phyloP scores from a whole-genome alignment of 1,140 invertebrate species.

The Caenorhabditis briggsae region DNA sequence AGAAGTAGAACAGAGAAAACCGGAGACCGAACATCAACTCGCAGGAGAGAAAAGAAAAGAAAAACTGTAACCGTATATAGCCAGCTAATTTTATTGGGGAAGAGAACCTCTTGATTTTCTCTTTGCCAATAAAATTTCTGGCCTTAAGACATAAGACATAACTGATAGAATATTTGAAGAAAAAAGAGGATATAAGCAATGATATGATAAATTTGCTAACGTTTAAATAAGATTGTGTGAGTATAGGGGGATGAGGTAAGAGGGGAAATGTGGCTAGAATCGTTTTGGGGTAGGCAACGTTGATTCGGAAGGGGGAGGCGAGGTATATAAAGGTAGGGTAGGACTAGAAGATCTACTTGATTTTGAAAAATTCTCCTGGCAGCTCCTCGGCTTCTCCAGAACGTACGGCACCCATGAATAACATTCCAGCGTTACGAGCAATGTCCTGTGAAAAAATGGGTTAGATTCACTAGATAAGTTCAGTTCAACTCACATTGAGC shows the following conservation, averaged over 20 bases:
- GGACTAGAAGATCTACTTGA: slow-evolving; percentile 46
- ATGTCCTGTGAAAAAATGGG: slow-evolving; percentile 50
- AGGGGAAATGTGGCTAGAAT: slow-evolving; percentile 41
- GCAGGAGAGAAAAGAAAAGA: background rate
- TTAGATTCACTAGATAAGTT: background rate
- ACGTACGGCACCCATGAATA: slow-evolving; percentile 66
- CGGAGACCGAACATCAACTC: slow-evolving; percentile 55
- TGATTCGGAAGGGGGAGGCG: background rate
- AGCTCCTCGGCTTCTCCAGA: slow-evolving; percentile 62
- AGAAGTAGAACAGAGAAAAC: slow-evolving; percentile 45
- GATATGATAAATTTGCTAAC: slow-evolving; percentile 42
- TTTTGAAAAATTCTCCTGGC: slow-evolving; percentile 68
- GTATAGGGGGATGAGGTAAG: slow-evolving; percentile 10
- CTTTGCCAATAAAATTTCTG: background rate
- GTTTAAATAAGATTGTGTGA: background rate
- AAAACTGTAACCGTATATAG: slow-evolving; percentile 6
- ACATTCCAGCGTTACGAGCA: slow-evolving; percentile 55
- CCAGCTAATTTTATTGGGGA: background rate
- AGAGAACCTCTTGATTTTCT: background rate
- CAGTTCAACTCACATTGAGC: slow-evolving; percentile 31
- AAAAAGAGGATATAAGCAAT: slow-evolving; percentile 35
- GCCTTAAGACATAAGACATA: background rate
- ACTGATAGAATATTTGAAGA: background rate
- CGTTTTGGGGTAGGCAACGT: background rate
- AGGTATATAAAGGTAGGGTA: background rate